These are phyloP conservation scores for Agrilus cyanescens DNA, from an alignment of 2,888 invertebrate genomes.

Conservation along the genomic window DNA sequence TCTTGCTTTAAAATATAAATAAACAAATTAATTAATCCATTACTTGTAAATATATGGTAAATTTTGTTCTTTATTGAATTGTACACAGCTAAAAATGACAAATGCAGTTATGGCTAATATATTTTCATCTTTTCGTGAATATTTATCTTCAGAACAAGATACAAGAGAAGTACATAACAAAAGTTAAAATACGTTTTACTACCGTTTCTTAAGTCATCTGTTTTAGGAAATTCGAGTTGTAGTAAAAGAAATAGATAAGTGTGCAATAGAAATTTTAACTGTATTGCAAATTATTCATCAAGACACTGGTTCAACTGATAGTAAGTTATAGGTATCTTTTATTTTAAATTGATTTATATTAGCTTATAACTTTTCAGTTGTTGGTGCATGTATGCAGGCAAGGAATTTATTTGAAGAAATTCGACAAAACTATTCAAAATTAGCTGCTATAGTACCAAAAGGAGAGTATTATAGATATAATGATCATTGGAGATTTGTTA, in stretches of 20 bases:
- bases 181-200: constrained; percentile 8
- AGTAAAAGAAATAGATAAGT: constrained; percentile 67
- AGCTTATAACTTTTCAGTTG: constrained; percentile 8
- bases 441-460: constrained; percentile 55
- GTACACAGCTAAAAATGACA: constrained; percentile 25
- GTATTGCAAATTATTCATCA: constrained; percentile 74
- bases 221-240: constrained; percentile 53
- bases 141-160: constrained; percentile 67
- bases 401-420: constrained; percentile 48
- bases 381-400: constrained; percentile 13
- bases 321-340: constrained; percentile 42
- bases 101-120: constrained; percentile 44
- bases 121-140: constrained; percentile 67
- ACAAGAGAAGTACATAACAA: constrained; percentile 56
- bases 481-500: constrained; percentile 78
- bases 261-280: constrained; percentile 66
- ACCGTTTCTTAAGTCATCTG: constrained; percentile 9
- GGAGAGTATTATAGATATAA: constrained; percentile 79
- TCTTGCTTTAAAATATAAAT: too few species aligned
- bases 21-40: too few species aligned
- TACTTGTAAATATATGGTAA: too few species aligned
- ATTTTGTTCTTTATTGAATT: too few species aligned
- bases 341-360: constrained; percentile 5
- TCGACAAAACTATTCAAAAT: constrained; percentile 47
- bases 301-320: constrained; percentile 47